These are phyloP conservation scores for Tetragonula clypearis DNA, from an alignment of 1,140 invertebrate species.

Conservation along the genomic window DNA sequence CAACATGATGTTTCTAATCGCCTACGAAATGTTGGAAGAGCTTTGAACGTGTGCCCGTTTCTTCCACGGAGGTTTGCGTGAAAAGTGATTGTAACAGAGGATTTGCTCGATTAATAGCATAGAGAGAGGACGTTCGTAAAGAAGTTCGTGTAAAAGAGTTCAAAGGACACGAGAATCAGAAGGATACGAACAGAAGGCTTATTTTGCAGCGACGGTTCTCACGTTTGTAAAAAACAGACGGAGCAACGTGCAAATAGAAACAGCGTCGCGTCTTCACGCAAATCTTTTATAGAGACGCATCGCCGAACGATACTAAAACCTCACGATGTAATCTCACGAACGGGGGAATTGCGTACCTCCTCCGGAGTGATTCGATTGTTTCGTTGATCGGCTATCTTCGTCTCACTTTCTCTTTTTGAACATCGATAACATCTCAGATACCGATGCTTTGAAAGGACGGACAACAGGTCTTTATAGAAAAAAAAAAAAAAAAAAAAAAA, in stretches of 20 bases:
- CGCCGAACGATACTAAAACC: background rate
- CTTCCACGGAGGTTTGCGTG: background rate
- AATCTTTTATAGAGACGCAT: background rate
- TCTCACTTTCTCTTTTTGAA: background rate
- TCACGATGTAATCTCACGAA: background rate
- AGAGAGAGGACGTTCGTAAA: background rate
- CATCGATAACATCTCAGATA: background rate
- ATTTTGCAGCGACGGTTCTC: background rate
- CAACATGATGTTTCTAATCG: constrained; percentile 14
- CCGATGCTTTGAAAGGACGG: no score
- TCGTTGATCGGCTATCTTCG: background rate
- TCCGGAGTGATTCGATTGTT: background rate
- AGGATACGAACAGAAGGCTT: background rate
- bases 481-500: no score
- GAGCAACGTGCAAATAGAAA: background rate
- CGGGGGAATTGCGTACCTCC: background rate
- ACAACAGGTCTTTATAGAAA: no score
- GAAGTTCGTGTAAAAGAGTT: background rate
- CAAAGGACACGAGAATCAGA: background rate
- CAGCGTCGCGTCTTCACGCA: background rate
- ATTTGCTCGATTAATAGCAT: background rate
- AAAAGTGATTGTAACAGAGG: background rate
- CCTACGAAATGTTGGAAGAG: background rate
- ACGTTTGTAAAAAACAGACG: background rate
- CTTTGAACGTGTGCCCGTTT: background rate